Percentiles rank a stretch among this genome's conserved stretches.
phyloP scores from a whole-genome alignment of 2,888 invertebrate genomes.

The Kryphioiulus occultus region DNA sequence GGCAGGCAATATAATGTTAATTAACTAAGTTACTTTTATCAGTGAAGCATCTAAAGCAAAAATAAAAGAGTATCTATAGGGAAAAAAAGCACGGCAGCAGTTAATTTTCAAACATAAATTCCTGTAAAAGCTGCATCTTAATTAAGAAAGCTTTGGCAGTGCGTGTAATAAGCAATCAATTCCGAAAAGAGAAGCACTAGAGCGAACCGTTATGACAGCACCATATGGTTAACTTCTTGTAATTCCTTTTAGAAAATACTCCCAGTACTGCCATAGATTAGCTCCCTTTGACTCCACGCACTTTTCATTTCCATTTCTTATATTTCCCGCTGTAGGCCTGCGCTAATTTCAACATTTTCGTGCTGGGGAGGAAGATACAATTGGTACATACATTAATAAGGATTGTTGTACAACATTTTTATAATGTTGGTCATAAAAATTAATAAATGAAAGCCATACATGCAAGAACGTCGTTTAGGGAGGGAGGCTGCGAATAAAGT shows the following conservation, averaged over 20 bases:
- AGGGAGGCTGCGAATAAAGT: not conserved
- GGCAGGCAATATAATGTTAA: slow-evolving; percentile 47
- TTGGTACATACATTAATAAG: slow-evolving; percentile 24
- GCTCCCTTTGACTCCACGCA: slow-evolving; percentile 33
- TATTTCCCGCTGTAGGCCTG: not conserved
- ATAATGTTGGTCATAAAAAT: slow-evolving; percentile 43
- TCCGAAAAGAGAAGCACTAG: slow-evolving; percentile 42
- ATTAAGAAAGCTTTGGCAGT: slow-evolving; percentile 51
- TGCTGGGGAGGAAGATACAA: not conserved
- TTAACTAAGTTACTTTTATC: slow-evolving; percentile 46
- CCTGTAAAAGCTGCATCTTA: slow-evolving; percentile 50
- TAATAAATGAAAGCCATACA: slow-evolving; percentile 35
- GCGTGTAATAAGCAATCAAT: slow-evolving; percentile 52
- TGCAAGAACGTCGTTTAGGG: slow-evolving; percentile 9
- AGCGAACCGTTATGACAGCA: slow-evolving; percentile 49
- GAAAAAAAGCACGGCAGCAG: slow-evolving; percentile 41
- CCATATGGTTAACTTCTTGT: slow-evolving; percentile 51
- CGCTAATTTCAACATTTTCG: not conserved
- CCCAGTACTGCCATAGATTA: slow-evolving; percentile 21
- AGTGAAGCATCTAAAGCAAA: slow-evolving; percentile 42
- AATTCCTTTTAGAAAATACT: slow-evolving; percentile 44
- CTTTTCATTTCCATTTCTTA: slow-evolving; percentile 1
- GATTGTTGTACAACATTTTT: slow-evolving; percentile 45
- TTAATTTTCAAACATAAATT: slow-evolving; percentile 50
- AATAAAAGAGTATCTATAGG: slow-evolving; percentile 2